Evolutionary conservation across 2,888 invertebrate species (phyloP), one percentile per base, ranked within the genome.

Genomic region (Eledona agricola): DNA sequence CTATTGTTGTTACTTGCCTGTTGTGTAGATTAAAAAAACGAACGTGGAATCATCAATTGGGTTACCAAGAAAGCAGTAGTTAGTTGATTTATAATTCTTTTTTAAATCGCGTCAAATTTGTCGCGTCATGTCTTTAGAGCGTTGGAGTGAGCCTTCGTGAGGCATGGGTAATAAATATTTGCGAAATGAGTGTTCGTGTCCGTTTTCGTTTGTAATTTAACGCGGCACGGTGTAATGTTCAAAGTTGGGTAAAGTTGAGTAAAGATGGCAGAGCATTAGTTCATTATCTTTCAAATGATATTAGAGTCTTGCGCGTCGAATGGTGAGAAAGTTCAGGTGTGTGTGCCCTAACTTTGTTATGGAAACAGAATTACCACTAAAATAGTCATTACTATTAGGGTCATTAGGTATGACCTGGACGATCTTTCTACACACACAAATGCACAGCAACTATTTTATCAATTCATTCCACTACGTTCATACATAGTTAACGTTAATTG

Each of bases 301-400:
- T 70, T 70, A 63, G 57, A 59, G 66, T 53, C 49, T 60, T 61
- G 60, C 62, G 63, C 63, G 56, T 62, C 51, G 57, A 67, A 70
- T 62, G 59, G 67, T 72, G 72, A 69, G 70, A 71, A 71, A 40
- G 59, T 34, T 65, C 72, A 72, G 71, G 69, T 72, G 73, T 66
- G 47, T 59, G 51, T 57, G 61, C 67, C 67, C 71, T 70, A 73
- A 72, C 72, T 73, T 73, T 72, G 70, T 73, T 73, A 72, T 72
- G 71, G 72, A 72, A 72, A 72, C 73, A 71, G 62, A 72, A 72
- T 72, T 72, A 72, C 70, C 70, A 68, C 70, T 71, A 69, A 72
- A 73, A 70, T 65, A 72, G 70, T 71, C 71, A 72, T 72, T 70
- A 71, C 68, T 67, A 70, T 71, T 67, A 69, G 69, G 69, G 69